phyloP scores from a whole-genome alignment of 2,113 vertebrate species.

The Ptyas mucosa region DNA sequence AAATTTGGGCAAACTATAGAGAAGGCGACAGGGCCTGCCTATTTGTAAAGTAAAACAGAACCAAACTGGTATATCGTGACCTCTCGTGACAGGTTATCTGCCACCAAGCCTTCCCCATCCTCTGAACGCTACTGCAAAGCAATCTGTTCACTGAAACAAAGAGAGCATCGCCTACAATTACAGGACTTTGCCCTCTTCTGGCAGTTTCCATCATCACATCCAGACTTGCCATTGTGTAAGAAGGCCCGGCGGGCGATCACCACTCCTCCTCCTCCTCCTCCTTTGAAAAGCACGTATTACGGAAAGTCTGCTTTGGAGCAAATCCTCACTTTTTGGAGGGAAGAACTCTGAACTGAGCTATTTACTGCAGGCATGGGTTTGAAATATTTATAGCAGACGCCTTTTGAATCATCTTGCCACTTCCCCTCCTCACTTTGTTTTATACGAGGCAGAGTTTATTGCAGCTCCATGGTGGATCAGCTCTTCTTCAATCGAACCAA shows the following conservation, averaged over 20 bases:
- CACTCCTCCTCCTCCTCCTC: not conserved
- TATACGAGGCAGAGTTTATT: not conserved
- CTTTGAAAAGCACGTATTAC: not conserved
- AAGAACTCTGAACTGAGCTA: not conserved
- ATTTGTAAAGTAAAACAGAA: not conserved
- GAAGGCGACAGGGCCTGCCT: not conserved
- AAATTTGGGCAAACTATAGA: not conserved
- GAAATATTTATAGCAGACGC: conserved; percentile 18
- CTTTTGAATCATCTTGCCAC: not conserved
- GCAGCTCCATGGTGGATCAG: not conserved
- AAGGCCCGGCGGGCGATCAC: not conserved
- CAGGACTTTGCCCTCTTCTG: conserved; percentile 58
- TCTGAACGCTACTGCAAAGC: not conserved
- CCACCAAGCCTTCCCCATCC: not conserved
- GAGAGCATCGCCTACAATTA: not conserved
- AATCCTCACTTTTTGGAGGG: not conserved
- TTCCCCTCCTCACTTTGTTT: not conserved
- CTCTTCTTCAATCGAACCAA: not conserved
- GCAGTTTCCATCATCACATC: not conserved
- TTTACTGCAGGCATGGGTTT: not conserved
- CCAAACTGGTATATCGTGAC: not conserved
- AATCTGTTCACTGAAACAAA: not conserved
- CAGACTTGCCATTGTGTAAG: not conserved
- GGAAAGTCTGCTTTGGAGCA: not conserved
- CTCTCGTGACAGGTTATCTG: not conserved